Percentiles rank a stretch among this genome's conserved stretches.
These are phyloP conservation scores for Microtus richardsoni DNA, from an alignment of 2,113 vertebrate species.

Conservation along the genomic window DNA sequence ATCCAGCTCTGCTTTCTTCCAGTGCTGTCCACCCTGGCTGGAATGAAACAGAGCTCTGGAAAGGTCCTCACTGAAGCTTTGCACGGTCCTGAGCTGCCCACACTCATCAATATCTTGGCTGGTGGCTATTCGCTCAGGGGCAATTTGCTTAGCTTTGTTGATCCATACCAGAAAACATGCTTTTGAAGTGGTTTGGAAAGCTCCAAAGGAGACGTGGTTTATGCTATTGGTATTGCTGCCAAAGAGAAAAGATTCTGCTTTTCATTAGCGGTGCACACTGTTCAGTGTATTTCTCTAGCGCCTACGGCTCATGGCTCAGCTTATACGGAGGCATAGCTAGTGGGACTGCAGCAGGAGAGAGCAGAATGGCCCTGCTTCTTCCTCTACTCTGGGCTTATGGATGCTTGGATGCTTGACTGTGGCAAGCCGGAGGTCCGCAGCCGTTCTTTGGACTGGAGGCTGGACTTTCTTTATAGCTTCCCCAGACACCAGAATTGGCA, in stretches of 20 bases:
- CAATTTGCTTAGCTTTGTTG: conserved; percentile 39
- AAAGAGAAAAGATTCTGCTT: conserved; percentile 67
- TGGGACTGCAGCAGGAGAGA: background rate
- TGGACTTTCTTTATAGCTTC: conserved; percentile 73
- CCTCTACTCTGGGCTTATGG: background rate
- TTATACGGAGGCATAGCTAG: fast-evolving
- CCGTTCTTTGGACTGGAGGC: conserved; percentile 41
- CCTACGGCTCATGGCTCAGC: background rate
- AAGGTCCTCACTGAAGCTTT: fast-evolving
- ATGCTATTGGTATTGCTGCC: conserved; percentile 33
- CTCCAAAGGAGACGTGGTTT: conserved; percentile 47
- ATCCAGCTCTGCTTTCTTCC: background rate
- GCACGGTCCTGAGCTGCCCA: background rate
- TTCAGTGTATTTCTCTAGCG: background rate
- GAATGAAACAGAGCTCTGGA: background rate
- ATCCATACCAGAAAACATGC: conserved; percentile 57
- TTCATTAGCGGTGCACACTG: conserved; percentile 39
- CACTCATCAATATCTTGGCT: conserved; percentile 33
- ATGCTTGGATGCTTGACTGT: background rate
- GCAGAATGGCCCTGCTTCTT: background rate
- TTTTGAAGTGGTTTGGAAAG: conserved; percentile 77
- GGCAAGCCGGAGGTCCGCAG: background rate
- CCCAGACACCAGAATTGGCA: conserved; percentile 70
- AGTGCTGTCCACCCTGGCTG: background rate
- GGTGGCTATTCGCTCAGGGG: background rate